phyloP scores from a whole-genome alignment of 2,797 vertebrate species.

The Cetoscarus ocellatus region DNA sequence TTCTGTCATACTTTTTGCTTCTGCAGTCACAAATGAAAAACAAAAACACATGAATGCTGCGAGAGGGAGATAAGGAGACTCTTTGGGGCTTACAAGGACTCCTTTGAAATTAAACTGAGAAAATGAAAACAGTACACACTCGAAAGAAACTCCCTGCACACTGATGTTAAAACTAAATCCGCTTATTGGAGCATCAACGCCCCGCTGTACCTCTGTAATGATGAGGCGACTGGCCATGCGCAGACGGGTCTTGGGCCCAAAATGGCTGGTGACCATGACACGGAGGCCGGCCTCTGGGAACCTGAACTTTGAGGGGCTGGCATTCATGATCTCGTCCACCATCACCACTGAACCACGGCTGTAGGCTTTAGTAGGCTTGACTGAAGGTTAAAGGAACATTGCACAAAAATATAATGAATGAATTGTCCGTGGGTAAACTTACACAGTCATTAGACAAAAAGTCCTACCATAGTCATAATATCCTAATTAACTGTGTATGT shows the following conservation, averaged over 20 bases:
- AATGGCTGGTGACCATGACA: slow-evolving; percentile 97
- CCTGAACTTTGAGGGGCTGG: slow-evolving; percentile 93
- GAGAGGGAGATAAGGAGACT: not conserved
- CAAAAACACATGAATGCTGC: not conserved
- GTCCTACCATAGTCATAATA: not conserved
- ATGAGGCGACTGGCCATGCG: slow-evolving; percentile 98
- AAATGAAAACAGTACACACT: not conserved
- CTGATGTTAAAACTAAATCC: not conserved
- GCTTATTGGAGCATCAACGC: slow-evolving; percentile 22
- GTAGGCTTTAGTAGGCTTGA: slow-evolving; percentile 90
- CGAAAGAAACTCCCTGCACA: not conserved
- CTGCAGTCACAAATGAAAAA: not conserved
- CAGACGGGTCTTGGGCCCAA: slow-evolving; percentile 95
- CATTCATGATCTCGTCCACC: slow-evolving; percentile 97
- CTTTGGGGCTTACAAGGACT: not conserved
- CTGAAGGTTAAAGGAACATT: slow-evolving; percentile 67
- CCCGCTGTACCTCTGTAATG: slow-evolving; percentile 92
- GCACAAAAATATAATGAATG: not conserved
- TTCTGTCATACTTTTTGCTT: not conserved
- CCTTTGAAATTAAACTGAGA: not conserved
- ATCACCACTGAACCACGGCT: slow-evolving; percentile 92
- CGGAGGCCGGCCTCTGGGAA: slow-evolving; percentile 96
- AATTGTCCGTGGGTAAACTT: not conserved
- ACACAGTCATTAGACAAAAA: not conserved
- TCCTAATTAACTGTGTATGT: not conserved